Base-by-base conservation (phyloP, 2,888 invertebrate species). In the Drosophila pseudotalamancana region DNA sequence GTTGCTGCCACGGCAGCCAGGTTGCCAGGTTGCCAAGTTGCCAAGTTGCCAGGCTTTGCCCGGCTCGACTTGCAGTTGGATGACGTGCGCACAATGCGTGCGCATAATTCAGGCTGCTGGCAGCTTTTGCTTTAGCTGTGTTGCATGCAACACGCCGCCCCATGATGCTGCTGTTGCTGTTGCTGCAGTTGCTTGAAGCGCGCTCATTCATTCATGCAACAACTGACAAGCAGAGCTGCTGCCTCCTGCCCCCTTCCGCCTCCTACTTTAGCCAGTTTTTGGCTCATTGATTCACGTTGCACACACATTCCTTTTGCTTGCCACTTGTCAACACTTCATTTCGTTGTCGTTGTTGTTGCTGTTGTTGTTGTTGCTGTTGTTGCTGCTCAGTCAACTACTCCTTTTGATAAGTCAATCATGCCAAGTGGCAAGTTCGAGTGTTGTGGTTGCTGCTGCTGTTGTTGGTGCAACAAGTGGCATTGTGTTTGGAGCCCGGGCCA, bases 11-110 rank as follows among this genome's bases (percentile, higher is more conserved):
- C 12, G 16, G 27, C 8, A 8, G 25, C 11, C 16, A 37, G 34
- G 34, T 39, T 37, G 31, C 43, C 45, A 31, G 31, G 31, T 50
- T 50, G 48, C 59, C 25, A 12, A 21, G 34, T 45, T 57, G 61
- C 49, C 23, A 5, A 8, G 23, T 8, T 23, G 23, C 14, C 40
- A 62, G 66, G 42, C 40, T 43, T 50, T 53, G 37, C 46, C 39
- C 51, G 59, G 60, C 5, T 1, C 51, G 29, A 61, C 50, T 61
- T 29, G 64, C 37, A 55, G 74, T 55, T 62, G 51, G 77, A 84
- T 88, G 84, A 84, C 87, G 84, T 81, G 88, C 85, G 87, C 76
- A 84, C 84, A 84, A 84, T 84, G 84, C 84, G 88, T 87, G 84
- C 87, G 88, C 88, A 84, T 84, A 84, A 84, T 87, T 84, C 87